phyloP scores from a whole-genome alignment of 2,113 vertebrate species.

The Lathamus discolor region DNA sequence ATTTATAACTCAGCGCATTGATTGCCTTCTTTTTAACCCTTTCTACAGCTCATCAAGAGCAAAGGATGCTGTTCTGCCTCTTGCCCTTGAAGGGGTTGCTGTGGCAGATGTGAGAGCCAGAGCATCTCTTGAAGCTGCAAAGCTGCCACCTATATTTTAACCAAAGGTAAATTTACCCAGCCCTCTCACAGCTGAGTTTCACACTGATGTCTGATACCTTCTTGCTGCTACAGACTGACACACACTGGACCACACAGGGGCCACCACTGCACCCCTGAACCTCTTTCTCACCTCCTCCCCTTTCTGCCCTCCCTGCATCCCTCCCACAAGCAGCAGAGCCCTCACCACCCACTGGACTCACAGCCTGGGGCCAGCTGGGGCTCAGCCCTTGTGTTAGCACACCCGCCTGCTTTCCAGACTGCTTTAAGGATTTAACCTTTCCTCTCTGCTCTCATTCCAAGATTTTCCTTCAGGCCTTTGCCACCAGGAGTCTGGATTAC shows the following conservation, averaged over 20 bases:
- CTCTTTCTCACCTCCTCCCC: not conserved
- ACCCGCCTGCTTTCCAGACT: rapidly evolving
- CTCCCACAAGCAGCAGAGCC: not conserved
- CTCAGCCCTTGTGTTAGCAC: not conserved
- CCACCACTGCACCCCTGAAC: not conserved
- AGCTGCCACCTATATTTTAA: not conserved
- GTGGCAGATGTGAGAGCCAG: not conserved
- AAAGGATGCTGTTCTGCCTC: not conserved
- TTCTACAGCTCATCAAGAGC: rapidly evolving
- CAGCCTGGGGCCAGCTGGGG: rapidly evolving
- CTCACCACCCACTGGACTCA: rapidly evolving
- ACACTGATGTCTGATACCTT: not conserved
- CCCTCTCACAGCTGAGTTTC: not conserved
- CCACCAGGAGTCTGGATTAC: not conserved
- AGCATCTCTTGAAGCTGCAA: not conserved
- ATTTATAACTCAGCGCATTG: not conserved
- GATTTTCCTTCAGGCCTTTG: not conserved
- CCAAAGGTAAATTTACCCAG: not conserved
- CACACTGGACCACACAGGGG: not conserved
- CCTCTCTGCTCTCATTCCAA: not conserved
- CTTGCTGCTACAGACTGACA: not conserved
- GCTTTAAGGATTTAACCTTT: not conserved
- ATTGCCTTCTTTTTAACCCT: not conserved
- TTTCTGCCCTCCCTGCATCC: rapidly evolving
- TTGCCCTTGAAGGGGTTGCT: not conserved